Conservation (phyloP, 2,888 invertebrate genomes). For the Globia sparganii region DNA sequence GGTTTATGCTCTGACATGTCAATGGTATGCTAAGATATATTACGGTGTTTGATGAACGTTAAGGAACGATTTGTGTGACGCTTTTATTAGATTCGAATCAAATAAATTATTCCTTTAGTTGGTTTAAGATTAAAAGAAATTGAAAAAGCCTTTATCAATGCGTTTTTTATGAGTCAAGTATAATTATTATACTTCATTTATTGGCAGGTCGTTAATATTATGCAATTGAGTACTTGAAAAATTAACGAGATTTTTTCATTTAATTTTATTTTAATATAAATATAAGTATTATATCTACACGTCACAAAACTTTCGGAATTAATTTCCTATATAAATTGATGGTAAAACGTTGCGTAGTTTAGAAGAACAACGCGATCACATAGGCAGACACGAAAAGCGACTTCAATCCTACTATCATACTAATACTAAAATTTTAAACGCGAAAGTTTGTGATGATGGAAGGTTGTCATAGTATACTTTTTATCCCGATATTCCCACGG, state of each 20-base stretch:
- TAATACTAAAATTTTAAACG: no score
- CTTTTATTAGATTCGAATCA: constrained; percentile 7
- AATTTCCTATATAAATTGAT: background rate
- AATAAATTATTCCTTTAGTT: background rate
- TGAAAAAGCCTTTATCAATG: background rate
- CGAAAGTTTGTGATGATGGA: no score
- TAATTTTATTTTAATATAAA: no score
- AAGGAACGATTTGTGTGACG: background rate
- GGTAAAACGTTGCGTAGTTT: background rate
- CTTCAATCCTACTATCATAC: background rate
- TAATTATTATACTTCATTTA: background rate
- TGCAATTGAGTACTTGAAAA: background rate
- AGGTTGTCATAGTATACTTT: no score
- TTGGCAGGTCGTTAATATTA: background rate
- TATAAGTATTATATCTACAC: no score
- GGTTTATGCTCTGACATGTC: constrained; percentile 36
- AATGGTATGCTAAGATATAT: constrained; percentile 38
- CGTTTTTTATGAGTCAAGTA: background rate
- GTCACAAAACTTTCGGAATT: background rate
- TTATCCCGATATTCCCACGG: no score
- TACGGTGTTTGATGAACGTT: constrained; percentile 41
- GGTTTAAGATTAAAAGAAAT: background rate
- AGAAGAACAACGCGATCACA: background rate
- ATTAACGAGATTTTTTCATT: background rate
- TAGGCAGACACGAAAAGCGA: background rate